Evolutionary conservation across 2,888 invertebrate species (phyloP).

Genomic region (Cetonia aurata): DNA sequence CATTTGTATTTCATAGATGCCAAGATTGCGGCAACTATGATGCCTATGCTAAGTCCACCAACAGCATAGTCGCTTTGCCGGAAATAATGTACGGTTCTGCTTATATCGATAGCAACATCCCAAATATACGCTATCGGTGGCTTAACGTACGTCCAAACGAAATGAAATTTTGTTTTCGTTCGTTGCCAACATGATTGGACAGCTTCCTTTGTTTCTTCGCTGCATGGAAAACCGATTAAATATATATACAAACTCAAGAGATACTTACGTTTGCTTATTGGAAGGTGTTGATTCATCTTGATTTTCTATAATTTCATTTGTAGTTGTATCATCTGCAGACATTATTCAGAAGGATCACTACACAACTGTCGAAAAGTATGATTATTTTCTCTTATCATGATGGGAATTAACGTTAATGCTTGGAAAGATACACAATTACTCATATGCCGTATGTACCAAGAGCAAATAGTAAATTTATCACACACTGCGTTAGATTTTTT

Average conservation of each 20-base stretch:
- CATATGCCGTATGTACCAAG: no score
- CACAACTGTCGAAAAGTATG: conserved; percentile 2
- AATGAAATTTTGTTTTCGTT: conserved; percentile 10
- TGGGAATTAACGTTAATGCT: neutral
- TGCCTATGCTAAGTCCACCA: conserved; percentile 9
- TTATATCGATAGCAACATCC: conserved; percentile 14
- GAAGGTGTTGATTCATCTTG: no score
- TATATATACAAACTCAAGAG: neutral
- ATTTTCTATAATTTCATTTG: conserved; percentile 7
- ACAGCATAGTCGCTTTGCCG: neutral
- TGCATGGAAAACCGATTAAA: neutral
- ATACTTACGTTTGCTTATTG: neutral
- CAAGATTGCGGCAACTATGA: conserved; percentile 12
- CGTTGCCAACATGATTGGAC: conserved; percentile 4
- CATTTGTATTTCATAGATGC: conserved; percentile 30
- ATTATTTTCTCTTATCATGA: neutral
- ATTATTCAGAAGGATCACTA: neutral
- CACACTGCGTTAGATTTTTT: neutral
- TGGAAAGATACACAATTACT: neutral
- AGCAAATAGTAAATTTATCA: no score
- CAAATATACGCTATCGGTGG: conserved; percentile 24
- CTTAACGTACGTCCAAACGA: conserved; percentile 25
- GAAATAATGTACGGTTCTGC: conserved; percentile 11
- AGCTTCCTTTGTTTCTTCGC: neutral
- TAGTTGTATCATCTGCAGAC: neutral